These are phyloP conservation scores for Cantharis lateralis DNA, from an alignment of 2,888 invertebrate genomes.

Conservation along the genomic window DNA sequence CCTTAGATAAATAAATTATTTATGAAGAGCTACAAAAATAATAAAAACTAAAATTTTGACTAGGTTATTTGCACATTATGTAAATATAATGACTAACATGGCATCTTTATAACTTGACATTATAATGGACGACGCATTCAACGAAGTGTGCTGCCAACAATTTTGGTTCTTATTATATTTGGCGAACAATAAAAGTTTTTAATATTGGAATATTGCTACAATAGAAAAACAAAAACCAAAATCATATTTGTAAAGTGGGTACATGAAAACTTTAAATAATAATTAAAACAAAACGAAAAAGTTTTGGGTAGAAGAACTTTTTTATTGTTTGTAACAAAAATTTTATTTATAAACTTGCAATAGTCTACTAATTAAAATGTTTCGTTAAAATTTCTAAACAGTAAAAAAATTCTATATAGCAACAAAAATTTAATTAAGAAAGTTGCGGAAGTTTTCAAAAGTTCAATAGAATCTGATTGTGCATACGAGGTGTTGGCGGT, in stretches of 20 bases:
- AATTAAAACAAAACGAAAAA: not conserved
- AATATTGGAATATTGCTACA: not conserved
- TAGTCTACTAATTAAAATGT: not conserved
- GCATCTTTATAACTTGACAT: not conserved
- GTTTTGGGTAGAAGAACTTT: not conserved
- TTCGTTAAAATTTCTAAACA: not conserved
- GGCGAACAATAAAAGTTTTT: not conserved
- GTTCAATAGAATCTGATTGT: not conserved
- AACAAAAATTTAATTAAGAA: not conserved
- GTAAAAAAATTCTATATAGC: not conserved
- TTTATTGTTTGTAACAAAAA: not conserved
- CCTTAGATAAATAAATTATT: not conserved
- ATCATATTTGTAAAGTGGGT: not conserved
- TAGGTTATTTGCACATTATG: not conserved
- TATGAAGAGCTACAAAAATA: not conserved
- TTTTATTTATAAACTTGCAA: not conserved
- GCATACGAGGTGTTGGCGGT: not conserved
- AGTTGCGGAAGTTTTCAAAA: not conserved
- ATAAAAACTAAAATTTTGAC: not conserved
- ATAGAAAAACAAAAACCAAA: not conserved
- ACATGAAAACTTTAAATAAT: not conserved
- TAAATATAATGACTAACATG: not conserved
- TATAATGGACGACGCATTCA: not conserved
- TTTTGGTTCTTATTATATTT: not conserved
- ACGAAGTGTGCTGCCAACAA: not conserved